Conservation (phyloP, 2,888 invertebrate species). For the Ophioninae sp. region DNA sequence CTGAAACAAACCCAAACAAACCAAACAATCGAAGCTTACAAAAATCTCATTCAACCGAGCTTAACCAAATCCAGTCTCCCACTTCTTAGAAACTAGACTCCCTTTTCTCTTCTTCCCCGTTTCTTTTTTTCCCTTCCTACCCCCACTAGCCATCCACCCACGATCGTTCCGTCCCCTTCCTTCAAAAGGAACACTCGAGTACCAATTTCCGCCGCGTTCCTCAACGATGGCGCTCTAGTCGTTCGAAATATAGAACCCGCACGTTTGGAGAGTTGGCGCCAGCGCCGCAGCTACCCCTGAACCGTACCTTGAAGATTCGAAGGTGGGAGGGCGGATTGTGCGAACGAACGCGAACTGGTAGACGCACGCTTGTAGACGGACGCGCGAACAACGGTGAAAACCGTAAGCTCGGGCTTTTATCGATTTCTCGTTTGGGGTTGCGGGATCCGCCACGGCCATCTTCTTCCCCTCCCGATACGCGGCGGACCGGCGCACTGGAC, state of each 20-base stretch:
- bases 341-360: neutral
- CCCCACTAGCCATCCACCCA: neutral
- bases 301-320: constrained; percentile 14
- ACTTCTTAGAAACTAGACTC: neutral
- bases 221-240: constrained; percentile 19
- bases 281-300: constrained; percentile 5
- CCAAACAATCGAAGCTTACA: too few species aligned
- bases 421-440: constrained; percentile 70
- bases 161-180: neutral
- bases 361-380: neutral
- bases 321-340: constrained; percentile 23
- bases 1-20: too few species aligned
- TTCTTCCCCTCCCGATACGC: constrained; percentile 52
- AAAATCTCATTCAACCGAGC: too few species aligned
- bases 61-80: neutral
- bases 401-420: constrained; percentile 76
- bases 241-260: neutral
- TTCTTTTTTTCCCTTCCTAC: neutral
- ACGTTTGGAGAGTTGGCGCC: constrained; percentile 21
- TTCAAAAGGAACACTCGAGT: neutral
- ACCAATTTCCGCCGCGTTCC: constrained; percentile 5
- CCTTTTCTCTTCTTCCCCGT: neutral
- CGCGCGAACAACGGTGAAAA: constrained; percentile 70
- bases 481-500: constrained; percentile 65
- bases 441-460: constrained; percentile 72